Evolutionary conservation across 2,888 invertebrate species (phyloP).

Genomic region (Ctena decussata): DNA sequence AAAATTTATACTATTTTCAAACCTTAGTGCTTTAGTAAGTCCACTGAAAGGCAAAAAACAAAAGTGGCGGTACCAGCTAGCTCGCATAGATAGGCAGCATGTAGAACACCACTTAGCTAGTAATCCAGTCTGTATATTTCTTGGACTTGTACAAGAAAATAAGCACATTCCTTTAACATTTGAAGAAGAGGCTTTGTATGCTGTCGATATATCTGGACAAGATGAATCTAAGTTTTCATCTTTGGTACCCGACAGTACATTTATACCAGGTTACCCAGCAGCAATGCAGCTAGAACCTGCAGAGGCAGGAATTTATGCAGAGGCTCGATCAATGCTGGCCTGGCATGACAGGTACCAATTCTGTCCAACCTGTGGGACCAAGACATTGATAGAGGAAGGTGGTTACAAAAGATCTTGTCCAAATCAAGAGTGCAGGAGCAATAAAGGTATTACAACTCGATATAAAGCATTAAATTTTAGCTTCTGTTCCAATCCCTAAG

Average conservation of each 20-base stretch:
- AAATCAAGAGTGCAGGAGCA: slow-evolving; percentile 80
- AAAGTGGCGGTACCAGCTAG: slow-evolving; percentile 67
- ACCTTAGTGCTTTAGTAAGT: slow-evolving; percentile 75
- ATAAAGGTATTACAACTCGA: slow-evolving; percentile 74
- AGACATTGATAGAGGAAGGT: slow-evolving; percentile 81
- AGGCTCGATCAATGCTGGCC: slow-evolving; percentile 86
- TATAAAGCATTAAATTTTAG: no score
- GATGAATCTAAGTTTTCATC: slow-evolving; percentile 65
- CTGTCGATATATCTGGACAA: slow-evolving; percentile 74
- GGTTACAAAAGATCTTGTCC: slow-evolving; percentile 85
- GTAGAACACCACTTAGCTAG: slow-evolving; percentile 68
- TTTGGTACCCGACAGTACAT: slow-evolving; percentile 63
- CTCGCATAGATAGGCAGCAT: slow-evolving; percentile 70
- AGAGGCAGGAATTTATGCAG: slow-evolving; percentile 85
- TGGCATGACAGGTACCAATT: slow-evolving; percentile 87
- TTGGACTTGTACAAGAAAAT: slow-evolving; percentile 78
- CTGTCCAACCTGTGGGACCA: slow-evolving; percentile 87
- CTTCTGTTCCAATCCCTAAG: no score
- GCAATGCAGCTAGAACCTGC: slow-evolving; percentile 77
- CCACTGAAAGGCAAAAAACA: slow-evolving; percentile 48
- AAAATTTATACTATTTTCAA: slow-evolving; percentile 81
- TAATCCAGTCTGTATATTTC: slow-evolving; percentile 78
- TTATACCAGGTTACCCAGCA: slow-evolving; percentile 73
- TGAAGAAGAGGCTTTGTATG: slow-evolving; percentile 81
- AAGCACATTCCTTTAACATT: slow-evolving; percentile 41